A percentile compares a stretch with the other conserved stretches of the same genome.
These are phyloP conservation scores for Oryctolagus cuniculus DNA, from an alignment of 2,113 vertebrate species.

Conservation along the genomic window mOryCun1.1 NC_091442.1:91955001-91955500, in stretches of 20 bases:
- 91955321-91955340: background rate
- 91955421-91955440: background rate
- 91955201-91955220: background rate
- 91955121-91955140: background rate
- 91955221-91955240: background rate
- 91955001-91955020: background rate
- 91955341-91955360: background rate
- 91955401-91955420: background rate
- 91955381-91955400: background rate
- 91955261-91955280: constrained; percentile 1
- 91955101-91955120: background rate
- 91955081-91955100: background rate
- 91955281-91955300: background rate
- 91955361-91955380: background rate
- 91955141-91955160: background rate
- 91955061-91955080: constrained; percentile 2
- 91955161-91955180: background rate
- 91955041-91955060: constrained; percentile 23
- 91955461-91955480: background rate
- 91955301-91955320: background rate
- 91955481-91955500: constrained; percentile 25
- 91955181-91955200: background rate
- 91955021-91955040: constrained; percentile 38
- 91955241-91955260: background rate
- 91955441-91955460: constrained; percentile 6